Conservation (phyloP, 1,140 invertebrate species). For the Tyrophagus putrescentiae region DNA sequence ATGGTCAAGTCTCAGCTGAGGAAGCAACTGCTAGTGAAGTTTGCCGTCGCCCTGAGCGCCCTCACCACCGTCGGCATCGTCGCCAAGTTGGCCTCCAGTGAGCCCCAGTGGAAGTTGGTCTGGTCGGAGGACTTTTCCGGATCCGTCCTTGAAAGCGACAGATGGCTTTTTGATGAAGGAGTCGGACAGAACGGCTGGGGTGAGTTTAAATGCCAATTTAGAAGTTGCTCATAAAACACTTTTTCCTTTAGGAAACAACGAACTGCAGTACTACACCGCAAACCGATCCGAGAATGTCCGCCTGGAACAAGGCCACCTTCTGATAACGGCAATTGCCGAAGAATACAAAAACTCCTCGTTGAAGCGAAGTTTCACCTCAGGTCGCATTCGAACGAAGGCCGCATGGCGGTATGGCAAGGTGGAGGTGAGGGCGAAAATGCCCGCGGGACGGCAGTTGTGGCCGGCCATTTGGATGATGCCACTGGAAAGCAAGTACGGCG, state of each 20-base stretch:
- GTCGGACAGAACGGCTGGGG: not conserved
- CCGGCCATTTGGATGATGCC: too few relatives aligned
- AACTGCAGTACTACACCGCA: not conserved
- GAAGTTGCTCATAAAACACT: too few relatives aligned
- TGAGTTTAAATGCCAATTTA: too few relatives aligned
- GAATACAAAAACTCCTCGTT: not conserved
- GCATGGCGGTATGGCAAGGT: not conserved
- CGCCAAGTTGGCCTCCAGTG: too few relatives aligned
- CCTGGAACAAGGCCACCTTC: not conserved
- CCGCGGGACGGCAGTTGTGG: not conserved
- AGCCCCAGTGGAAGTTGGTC: not conserved
- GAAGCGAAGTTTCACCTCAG: not conserved
- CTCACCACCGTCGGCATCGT: not conserved
- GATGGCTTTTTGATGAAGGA: not conserved
- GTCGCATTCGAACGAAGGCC: not conserved
- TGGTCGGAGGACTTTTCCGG: not conserved
- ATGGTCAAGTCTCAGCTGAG: not conserved
- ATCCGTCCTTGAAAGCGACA: not conserved
- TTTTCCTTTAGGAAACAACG: too few relatives aligned
- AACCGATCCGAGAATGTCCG: not conserved
- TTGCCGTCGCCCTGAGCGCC: too few relatives aligned
- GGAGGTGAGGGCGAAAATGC: not conserved
- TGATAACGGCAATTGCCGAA: not conserved
- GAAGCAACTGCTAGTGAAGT: not conserved
- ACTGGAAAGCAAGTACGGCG: not conserved